Conservation (phyloP, 2,888 invertebrate genomes). For the Sipunculus nudus region DNA sequence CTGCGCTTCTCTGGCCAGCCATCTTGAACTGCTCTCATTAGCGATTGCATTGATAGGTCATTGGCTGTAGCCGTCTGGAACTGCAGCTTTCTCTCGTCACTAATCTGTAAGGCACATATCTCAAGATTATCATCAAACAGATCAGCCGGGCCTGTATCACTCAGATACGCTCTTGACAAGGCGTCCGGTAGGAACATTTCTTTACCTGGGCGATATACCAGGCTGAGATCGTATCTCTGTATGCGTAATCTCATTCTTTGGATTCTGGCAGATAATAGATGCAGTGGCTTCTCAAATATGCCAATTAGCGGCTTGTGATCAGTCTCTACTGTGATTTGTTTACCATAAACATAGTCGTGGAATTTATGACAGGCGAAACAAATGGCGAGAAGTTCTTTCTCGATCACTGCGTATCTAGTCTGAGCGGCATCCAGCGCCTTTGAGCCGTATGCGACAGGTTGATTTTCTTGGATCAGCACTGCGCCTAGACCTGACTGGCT, state of each 20-base stretch:
- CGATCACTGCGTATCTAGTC: neutral
- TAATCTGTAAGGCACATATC: neutral
- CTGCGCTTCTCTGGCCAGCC: slow-evolving; percentile 9
- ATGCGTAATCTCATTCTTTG: slow-evolving; percentile 12
- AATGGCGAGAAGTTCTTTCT: neutral
- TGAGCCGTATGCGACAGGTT: neutral
- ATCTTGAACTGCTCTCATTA: neutral
- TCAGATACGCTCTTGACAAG: slow-evolving; percentile 8
- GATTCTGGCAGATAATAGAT: slow-evolving; percentile 3
- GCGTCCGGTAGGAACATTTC: slow-evolving; percentile 25
- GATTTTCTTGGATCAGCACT: neutral
- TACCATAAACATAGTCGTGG: no score
- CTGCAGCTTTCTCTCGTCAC: neutral
- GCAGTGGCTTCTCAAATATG: neutral
- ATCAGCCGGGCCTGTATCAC: slow-evolving; percentile 1
- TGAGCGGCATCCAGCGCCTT: neutral
- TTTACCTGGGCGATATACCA: slow-evolving; percentile 20
- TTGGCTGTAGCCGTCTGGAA: neutral
- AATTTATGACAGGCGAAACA: neutral
- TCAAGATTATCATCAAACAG: slow-evolving; percentile 6
- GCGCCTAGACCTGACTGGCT: neutral
- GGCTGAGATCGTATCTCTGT: slow-evolving; percentile 23
- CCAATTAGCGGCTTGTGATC: no score
- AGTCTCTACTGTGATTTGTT: no score
- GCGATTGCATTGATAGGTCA: neutral